Base-by-base conservation (phyloP, 2,113 vertebrate species). In the Phalacrocorax aristotelis region DNA sequence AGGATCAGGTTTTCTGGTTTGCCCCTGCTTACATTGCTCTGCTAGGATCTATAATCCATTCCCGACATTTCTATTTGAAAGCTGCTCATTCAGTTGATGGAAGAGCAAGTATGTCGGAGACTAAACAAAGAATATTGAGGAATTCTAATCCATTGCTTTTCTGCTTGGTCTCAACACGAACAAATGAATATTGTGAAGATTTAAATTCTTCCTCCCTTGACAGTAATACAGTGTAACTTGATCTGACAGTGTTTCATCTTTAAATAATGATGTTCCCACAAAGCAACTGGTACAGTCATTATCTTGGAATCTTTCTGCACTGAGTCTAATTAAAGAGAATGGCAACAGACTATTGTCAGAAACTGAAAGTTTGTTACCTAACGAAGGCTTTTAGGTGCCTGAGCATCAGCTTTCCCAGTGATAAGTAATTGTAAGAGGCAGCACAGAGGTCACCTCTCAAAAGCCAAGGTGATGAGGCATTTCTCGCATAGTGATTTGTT, bases 251-350 rank as follows among this genome's bases (percentile, higher is more conserved):
- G 68, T 78, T 90, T 94, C 52, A 90, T 89, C 76, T 60, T 78
- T 81, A 81, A 89, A 90, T 80, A 90, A 96, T 27, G 55, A 93
- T 71, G 79, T 51, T 90, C 95, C 82, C 88, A 94, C 85, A 69
- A 74, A 86, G 83, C 2, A 0, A 89, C 38, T 16, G 49, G 89
- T 75, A 80, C 21, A 84, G 87, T 68, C 76, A 55, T 92, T 92
- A 95, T 55, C 88, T 82, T 36, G 52, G 86, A 90, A 81, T 91
- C 87, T 90, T 83, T 38, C 72, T 84, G 87, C 46, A 65, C 11
- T 1, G 25, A 74, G 68, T 51, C 69, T 90, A 77, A 89, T 89
- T 94, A 95, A 93, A 81, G 72, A 78, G n/a, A 90, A 22, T 1
- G 0, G 11, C 44, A 80, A 34, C 81, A 83, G 60, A 48, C 26